phyloP scores from a whole-genome alignment of 1,140 invertebrate species.

The Berghia stephanieae region DNA sequence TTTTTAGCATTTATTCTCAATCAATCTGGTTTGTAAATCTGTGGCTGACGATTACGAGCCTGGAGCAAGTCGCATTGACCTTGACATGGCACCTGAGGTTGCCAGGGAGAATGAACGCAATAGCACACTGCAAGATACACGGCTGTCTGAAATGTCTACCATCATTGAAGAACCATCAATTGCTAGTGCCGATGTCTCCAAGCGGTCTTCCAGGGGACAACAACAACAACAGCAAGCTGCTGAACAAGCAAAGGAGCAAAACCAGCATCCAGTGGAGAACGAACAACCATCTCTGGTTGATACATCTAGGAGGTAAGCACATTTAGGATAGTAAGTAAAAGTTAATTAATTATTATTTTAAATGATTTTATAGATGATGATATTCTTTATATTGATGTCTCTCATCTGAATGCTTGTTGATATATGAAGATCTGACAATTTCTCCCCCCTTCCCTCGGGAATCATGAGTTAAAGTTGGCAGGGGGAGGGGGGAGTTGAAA shows the following conservation, averaged over 20 bases:
- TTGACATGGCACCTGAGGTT: slow-evolving; percentile 26
- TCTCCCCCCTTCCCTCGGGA: no score
- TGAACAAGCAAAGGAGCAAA: not conserved
- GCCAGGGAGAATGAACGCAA: slow-evolving; percentile 29
- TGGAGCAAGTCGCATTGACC: slow-evolving; percentile 23
- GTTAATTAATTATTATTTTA: no score
- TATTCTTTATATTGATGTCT: no score
- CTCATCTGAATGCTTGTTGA: no score
- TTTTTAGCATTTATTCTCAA: not conserved
- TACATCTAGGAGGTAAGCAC: slow-evolving; percentile 16
- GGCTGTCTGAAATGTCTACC: slow-evolving; percentile 47
- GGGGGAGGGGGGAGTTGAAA: no score
- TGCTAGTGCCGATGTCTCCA: no score
- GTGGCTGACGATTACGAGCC: slow-evolving; percentile 29
- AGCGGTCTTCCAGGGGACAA: no score
- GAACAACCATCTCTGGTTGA: not conserved
- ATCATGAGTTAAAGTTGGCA: no score
- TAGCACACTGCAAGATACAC: slow-evolving; percentile 33
- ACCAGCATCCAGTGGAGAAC: not conserved
- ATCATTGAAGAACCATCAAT: slow-evolving; percentile 47
- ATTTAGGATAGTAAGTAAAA: no score
- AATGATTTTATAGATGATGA: no score
- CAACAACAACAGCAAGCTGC: not conserved
- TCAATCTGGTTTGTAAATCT: slow-evolving; percentile 23
- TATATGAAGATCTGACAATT: no score